Evolutionary conservation across 1,140 invertebrate species (phyloP), one percentile per base, ranked within the genome.

Genomic region (Nymphalis io): DNA sequence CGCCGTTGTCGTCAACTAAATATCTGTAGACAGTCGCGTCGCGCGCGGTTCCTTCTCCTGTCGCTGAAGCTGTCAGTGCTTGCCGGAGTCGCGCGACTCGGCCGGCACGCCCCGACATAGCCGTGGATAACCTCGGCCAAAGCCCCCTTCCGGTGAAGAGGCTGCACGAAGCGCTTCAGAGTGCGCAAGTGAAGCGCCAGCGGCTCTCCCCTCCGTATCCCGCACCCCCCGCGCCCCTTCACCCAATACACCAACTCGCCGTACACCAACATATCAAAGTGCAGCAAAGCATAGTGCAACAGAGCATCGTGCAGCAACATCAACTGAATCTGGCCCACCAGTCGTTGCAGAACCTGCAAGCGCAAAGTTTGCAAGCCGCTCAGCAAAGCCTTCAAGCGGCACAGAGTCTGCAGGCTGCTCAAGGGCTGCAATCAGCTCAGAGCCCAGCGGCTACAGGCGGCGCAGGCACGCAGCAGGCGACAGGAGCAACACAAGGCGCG

Each of bases 41-140:
- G 76, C 75, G 78, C 82, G 84, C 79, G 87, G 75, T 75, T 61
- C 13, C 68, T 55, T 78, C 69, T 70, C 84, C 81, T 85, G 82
- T 85, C 83, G 81, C 83, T 80, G 82, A 76, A 68, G 73, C 75
- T 78, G 83, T 84, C 85, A 78, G 89, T 91, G 88, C 89, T 89
- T 78, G 87, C 89, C 85, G 80, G 87, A 89, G 87, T 89, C 87
- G 75, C 75, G 86, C 80, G 89, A 89, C 87, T 89, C 87, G 87
- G 87, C 87, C 82, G 72, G 87, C 87, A 84, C 89, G 84, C 89
- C 85, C 83, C 80, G 87, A 85, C 82, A 83, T 82, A 85, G 89
- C 85, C 89, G 89, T 91, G 89, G 89, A 91, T 88, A 90, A 91
- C 88, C 87, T 91, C 87, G 88, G 89, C 87, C 86, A 89, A 74